Evolutionary conservation across 1,140 invertebrate species (phyloP).

Genomic region (Teleopsis dalmanni): DNA sequence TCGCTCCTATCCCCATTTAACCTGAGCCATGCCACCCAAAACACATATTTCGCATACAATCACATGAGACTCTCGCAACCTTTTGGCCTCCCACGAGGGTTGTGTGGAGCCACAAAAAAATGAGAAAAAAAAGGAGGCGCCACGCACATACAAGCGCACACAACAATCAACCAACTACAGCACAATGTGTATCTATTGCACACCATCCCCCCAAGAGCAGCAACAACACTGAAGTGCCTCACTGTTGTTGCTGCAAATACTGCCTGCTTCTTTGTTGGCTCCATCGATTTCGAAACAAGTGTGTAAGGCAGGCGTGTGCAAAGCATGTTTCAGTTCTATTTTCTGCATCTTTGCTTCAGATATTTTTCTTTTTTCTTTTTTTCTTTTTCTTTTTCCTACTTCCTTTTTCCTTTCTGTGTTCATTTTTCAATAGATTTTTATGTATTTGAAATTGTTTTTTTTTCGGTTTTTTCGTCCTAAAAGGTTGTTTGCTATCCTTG

Average conservation of each 20-base stretch:
- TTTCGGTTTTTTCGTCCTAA: too few relatives aligned
- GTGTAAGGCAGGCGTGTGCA: too few relatives aligned
- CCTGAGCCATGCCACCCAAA: not conserved
- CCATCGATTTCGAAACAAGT: too few relatives aligned
- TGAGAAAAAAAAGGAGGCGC: slow-evolving; percentile 8
- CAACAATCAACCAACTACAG: slow-evolving; percentile 5
- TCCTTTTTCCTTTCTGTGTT: slow-evolving; percentile 1
- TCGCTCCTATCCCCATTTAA: slow-evolving; percentile 7
- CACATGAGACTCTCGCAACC: slow-evolving; percentile 12
- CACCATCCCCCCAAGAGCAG: not conserved
- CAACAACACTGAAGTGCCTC: not conserved
- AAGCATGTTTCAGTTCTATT: too few relatives aligned
- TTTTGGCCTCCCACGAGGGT: slow-evolving; percentile 16
- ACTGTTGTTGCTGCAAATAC: not conserved
- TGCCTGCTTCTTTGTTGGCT: not conserved
- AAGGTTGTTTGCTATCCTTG: too few relatives aligned
- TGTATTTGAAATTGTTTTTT: too few relatives aligned
- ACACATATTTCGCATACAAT: too few relatives aligned
- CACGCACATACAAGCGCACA: not conserved
- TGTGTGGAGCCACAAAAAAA: slow-evolving; percentile 8
- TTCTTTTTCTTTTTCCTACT: not conserved
- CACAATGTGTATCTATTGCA: not conserved
- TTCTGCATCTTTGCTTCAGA: too few relatives aligned
- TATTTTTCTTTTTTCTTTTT: not conserved
- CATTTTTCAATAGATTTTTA: not conserved